Base-by-base conservation (phyloP, 2,888 invertebrate genomes). In the Caenorhabditis virilis region DNA sequence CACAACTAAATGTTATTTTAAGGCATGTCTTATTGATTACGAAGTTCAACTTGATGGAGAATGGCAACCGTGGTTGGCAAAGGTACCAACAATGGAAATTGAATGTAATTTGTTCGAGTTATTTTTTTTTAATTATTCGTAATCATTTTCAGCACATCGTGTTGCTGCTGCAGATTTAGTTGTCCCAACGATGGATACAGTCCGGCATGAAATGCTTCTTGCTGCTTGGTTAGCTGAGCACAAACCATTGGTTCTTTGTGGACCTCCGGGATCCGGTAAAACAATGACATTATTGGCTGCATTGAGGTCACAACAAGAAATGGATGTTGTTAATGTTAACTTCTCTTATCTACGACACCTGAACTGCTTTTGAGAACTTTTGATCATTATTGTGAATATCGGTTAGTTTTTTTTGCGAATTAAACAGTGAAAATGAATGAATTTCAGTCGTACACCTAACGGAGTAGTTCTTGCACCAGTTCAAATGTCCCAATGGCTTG, bases 341-440 rank as follows among this genome's bases (percentile, higher is more conserved):
- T 99, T 99, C 87, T 97, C 97, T 95, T 95, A 1, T 98, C 98
- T 11, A 99, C 98, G 18, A 97, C 97, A 0, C 98, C 98, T 0
- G 98, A 98, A 85, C 87, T 99, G 53, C 86, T 99, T 70, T 87
- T 99, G 58, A 97, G 97, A 87, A 98, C 98, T 0, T 97, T 99
- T 85, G 98, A 98, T 86, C 98, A 99, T 83, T 99, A 98, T 85
- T 98, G 98, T 87, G 98, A 98, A 87, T 98, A 98, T 84, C 88
- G 93, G 72, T 69, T 11, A 16, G 51, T 26, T 26, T 23, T 5
- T 95, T 83, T 93, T 0, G 94, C 11, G 36, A n/a, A 36, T 6
- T 11, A 18, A 18, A 18, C n/a, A 22, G 5, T 26, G 6, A 46
- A 27, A 39, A 18, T 4, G 1, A 33, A 15, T 23, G 2, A 46